phyloP scores from a whole-genome alignment of 2,888 invertebrate genomes.

The Drosophila recens region DNA sequence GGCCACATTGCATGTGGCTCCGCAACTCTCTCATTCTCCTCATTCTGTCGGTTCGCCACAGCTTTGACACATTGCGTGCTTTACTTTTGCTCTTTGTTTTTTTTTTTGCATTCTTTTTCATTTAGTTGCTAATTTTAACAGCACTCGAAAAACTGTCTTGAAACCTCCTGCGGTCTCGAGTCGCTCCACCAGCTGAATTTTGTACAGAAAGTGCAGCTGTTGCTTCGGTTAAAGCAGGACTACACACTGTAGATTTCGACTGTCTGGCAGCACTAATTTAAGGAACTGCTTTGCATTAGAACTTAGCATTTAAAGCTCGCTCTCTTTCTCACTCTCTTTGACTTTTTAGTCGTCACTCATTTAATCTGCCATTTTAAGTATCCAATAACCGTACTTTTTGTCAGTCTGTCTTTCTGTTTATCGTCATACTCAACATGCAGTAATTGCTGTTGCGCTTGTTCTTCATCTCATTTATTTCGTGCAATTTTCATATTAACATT shows the following conservation, averaged over 20 bases:
- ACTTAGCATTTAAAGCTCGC: conserved; percentile 8
- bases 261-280: conserved; percentile 14
- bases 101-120: conserved; percentile 31
- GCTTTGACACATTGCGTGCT: conserved; percentile 65
- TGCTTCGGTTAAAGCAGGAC: conserved; percentile 17
- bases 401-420: conserved; percentile 30
- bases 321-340: background rate
- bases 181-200: conserved; percentile 66
- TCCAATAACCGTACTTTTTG: conserved; percentile 62
- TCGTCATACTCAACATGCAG: conserved; percentile 36
- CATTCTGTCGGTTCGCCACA: conserved; percentile 14
- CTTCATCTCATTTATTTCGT: conserved; percentile 44
- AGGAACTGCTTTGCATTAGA: conserved; percentile 19
- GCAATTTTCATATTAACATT: conserved; percentile 81
- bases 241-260: background rate
- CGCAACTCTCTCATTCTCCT: conserved; percentile 13
- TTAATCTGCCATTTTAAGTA: conserved; percentile 52
- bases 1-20: conserved; percentile 57
- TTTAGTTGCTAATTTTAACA: conserved; percentile 77
- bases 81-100: conserved; percentile 42
- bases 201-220: conserved; percentile 55
- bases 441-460: conserved; percentile 43
- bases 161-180: conserved; percentile 81
- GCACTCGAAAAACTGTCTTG: conserved; percentile 62
- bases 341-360: conserved; percentile 2